These are phyloP conservation scores for Phorcus lineatus DNA, from an alignment of 2,888 invertebrate species.

Conservation along the genomic window DNA sequence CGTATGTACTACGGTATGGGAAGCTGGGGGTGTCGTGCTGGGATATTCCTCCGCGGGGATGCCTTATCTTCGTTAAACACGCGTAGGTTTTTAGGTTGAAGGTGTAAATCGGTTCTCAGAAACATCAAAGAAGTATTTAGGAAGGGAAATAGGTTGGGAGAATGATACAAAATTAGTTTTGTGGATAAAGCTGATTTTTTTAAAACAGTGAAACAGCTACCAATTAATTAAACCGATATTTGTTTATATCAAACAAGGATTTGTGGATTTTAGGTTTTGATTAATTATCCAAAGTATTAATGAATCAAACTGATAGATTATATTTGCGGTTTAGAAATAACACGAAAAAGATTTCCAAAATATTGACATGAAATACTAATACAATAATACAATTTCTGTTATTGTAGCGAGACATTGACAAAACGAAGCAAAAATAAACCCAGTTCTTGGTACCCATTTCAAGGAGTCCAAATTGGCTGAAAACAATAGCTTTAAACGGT, in stretches of 20 bases:
- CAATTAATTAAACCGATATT: no score
- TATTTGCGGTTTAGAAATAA: no score
- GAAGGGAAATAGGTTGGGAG: not conserved
- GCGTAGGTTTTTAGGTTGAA: not conserved
- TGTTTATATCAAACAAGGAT: no score
- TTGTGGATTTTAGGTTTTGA: no score
- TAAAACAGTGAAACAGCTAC: no score
- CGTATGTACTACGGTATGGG: not conserved
- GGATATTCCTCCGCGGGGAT: conserved; percentile 19
- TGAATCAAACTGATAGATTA: no score
- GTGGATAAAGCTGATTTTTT: no score
- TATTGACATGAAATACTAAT: no score
- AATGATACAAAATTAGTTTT: no score
- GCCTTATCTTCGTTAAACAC: conserved; percentile 4
- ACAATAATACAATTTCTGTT: not conserved
- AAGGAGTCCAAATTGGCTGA: not conserved
- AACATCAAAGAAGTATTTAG: not conserved
- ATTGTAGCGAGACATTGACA: not conserved
- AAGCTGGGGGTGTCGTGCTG: not conserved
- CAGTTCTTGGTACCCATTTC: not conserved
- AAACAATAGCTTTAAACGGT: not conserved
- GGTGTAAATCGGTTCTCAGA: not conserved
- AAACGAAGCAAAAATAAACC: not conserved
- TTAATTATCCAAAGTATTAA: no score
- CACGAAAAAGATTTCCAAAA: no score